Base-by-base conservation (phyloP, 2,888 invertebrate species). In the Hanleya hanleyi region DNA sequence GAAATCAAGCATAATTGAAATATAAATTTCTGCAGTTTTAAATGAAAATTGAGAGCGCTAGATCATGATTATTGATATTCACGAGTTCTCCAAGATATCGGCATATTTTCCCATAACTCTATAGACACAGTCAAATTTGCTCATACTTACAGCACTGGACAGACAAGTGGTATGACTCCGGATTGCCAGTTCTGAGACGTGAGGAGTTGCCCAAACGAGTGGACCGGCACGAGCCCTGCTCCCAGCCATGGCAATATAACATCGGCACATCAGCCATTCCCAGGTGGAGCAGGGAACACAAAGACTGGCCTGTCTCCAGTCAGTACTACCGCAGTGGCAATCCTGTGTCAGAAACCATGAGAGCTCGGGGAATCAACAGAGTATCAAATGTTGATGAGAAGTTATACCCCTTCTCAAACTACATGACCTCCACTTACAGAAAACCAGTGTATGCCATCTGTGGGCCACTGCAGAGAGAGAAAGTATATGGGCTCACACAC, bases 351-450 rank as follows among this genome's bases (percentile, higher is more conserved):
- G 88, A 89, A 77, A 81, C 84, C 36, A 82, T 79, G 67, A 76
- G 89, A 26, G 88, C 88, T 6, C 81, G 86, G 36, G 89, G 84
- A n/a, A 82, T 88, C 69, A 83, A 88, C 71, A 77, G 85, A 36
- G 73, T 87, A 35, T 77, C 81, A 36, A 82, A 81, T 6, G 74
- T 76, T 37, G 86, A 88, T 47, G 82, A 85, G n/a, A 87, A 87
- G 61, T 78, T 88, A 7, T 89, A 89, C 74, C 87, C 84, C 15
- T 87, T 85, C 77, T 87, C 88, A 37, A 90, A 88, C 77, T 83
- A 82, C 76, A 90, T 90, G 90, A 90, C 89, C 37, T 88, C 88
- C 26, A 86, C 87, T 7, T 89, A 89, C 75, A 73, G 88, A 65
- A 82, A 84, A 22, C 90, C 90, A 1, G 87, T 89, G n/a, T 86